Evolutionary conservation across 2,113 vertebrate genomes (phyloP), one percentile per base, ranked within the genome.

Genomic region (Ifrita kowaldi): DNA sequence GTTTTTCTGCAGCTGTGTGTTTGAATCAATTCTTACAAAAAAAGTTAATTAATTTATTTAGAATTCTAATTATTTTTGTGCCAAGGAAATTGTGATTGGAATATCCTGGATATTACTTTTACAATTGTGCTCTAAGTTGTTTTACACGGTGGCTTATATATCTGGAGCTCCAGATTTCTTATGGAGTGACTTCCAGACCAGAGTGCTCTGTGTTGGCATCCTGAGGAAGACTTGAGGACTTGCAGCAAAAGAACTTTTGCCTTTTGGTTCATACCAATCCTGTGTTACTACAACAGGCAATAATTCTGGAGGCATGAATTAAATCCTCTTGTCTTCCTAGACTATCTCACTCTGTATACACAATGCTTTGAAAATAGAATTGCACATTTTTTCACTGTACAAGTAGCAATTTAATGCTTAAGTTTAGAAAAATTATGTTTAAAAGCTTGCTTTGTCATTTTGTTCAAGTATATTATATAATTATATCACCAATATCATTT

Each of bases 131-230:
- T 73, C 4, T 46, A 15, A 41, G 24, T 47, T 76, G 42, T 37
- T 71, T 53, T 27, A 27, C 0, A 0, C 52, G 52, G 2, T 71
- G 28, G 5, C 22, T 67, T 67, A 3, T 35, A 13, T 4, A 28
- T 17, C 9, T 2, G 2, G 57, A 84, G 35, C 18, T 84, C 16
- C 19, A 35, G 37, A 23, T 75, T 62, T 60, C 56, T 77, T 8
- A 12, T 16, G 16, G 41, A 60, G 27, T 81, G 44, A 24, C 17
- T 78, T 64, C 57, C 24, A 33, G 33, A 44, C 4, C n/a, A 13
- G 13, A 32, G 26, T 71, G 15, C 10, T 82, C 63, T 49, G 3
- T 86, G 26, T 52, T 70, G 37, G 41, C 23, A 42, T 87, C 7
- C 21, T 10, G 15, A 90, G 27, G 39, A 82, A 59, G 4, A 17